Evolutionary conservation across 1,140 invertebrate species (phyloP), one percentile per base, ranked within the genome.

Genomic region (Holotrichia oblita): DNA sequence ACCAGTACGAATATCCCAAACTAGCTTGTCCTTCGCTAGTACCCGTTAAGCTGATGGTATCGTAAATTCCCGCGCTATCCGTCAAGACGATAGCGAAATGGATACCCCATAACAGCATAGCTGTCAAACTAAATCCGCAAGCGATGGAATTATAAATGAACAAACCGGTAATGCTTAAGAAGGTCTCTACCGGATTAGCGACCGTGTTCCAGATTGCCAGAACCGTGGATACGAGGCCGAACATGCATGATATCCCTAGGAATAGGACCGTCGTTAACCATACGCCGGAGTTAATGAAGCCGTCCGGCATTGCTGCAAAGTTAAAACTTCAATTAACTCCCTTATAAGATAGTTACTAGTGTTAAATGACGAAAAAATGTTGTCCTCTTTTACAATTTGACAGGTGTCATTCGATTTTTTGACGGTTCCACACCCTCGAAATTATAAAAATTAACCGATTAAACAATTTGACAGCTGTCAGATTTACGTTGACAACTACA

Each of bases 1-100:
- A 76, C 75, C 75, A 76, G 55, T 22, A 76, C 41, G 75, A 76
- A 27, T 76, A 76, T 1, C 44, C 44, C 27, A 76, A 12, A 12
- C n/a, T 27, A n/a, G 4, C 22, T 20, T 76, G 12, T 40, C 73
- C 73, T 3, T 2, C 44, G 17, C 40, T 48, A 76, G 7, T 17
- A 2, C 42, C 75, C 48, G 17, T 20, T 1, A 0, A 2, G 9
- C 8, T n/a, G 41, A 76, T 76, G 6, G 75, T 76, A 48, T 76
- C 75, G n/a, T 20, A 55, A 6, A 76, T 55, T 10, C 41, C 17
- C 6, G 20, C 44, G 40, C 48, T 76, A 10, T 76, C 44, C 9
- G 17, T 14, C 4, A 76, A 27, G 2, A 27, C 44, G 4, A 55
- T 2, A 17, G 14, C 22, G 22, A 48, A 76, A 24, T 48, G 17